Percentiles rank a stretch among this genome's conserved stretches.
These are phyloP conservation scores for Scylla paramamosain DNA, from an alignment of 1,140 invertebrate species.

Conservation along the genomic window DNA sequence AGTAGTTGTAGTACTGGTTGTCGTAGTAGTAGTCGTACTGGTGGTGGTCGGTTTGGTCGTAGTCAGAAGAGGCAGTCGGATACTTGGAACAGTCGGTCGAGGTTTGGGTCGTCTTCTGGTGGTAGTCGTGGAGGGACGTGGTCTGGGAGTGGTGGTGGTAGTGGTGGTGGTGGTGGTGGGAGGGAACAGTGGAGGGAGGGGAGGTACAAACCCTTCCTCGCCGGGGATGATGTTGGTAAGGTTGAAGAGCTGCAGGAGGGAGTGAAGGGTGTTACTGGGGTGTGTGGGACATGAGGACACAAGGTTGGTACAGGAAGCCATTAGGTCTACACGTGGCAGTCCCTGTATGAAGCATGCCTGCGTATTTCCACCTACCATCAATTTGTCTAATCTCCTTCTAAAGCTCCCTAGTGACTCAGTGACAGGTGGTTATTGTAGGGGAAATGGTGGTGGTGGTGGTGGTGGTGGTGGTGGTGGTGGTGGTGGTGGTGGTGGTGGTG, in stretches of 20 bases:
- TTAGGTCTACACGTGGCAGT: no score
- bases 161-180: slow-evolving; percentile 6
- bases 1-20: slow-evolving; percentile 59
- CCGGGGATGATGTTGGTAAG: slow-evolving; percentile 55
- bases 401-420: no score
- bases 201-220: slow-evolving; percentile 30
- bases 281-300: no score
- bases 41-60: slow-evolving; percentile 62
- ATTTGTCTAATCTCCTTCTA: no score
- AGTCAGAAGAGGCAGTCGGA: slow-evolving; percentile 14
- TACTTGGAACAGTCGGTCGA: not conserved
- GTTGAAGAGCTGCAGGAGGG: slow-evolving; percentile 60
- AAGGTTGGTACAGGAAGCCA: no score
- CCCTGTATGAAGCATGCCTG: no score
- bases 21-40: slow-evolving; percentile 39
- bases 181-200: not conserved
- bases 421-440: no score
- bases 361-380: no score
- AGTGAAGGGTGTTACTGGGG: no score
- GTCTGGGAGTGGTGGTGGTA: not conserved
- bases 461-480: slow-evolving; percentile 43
- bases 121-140: not conserved
- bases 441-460: not conserved
- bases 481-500: slow-evolving; percentile 10
- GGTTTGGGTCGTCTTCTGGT: not conserved